phyloP scores from a whole-genome alignment of 2,797 vertebrate genomes.

The Ispidina lecontei region DNA sequence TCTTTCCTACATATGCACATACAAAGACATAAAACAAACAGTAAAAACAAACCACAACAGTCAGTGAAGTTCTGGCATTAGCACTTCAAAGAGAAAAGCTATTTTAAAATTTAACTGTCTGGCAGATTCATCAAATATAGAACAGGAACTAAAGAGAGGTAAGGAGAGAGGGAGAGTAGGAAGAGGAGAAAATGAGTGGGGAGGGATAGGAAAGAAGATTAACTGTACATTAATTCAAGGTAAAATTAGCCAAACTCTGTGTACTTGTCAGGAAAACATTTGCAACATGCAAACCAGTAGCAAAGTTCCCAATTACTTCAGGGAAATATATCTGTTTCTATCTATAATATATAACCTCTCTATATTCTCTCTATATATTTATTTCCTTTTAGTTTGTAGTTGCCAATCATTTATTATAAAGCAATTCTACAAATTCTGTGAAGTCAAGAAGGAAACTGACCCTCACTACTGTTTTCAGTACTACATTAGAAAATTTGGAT shows the following conservation, averaged over 20 bases:
- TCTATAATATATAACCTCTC: too few relatives aligned
- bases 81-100: slow-evolving; percentile 72
- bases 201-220: neutral
- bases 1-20: neutral
- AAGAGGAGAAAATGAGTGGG: slow-evolving; percentile 3
- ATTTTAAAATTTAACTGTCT: slow-evolving; percentile 74
- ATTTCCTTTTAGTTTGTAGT: neutral
- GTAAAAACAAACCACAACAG: slow-evolving; percentile 31
- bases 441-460: neutral
- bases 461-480: neutral
- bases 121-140: slow-evolving; percentile 45
- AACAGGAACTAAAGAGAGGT: slow-evolving; percentile 33
- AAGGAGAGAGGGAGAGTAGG: neutral
- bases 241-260: neutral
- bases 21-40: slow-evolving; percentile 44
- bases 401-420: neutral
- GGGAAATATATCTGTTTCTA: neutral
- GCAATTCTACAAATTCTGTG: neutral
- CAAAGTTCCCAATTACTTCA: neutral
- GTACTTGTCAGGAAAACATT: neutral
- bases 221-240: neutral
- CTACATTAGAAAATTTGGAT: neutral
- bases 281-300: neutral
- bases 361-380: neutral
- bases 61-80: slow-evolving; percentile 62